Evolutionary conservation across 2,888 invertebrate species (phyloP).

Genomic region (Sericinus montela): DNA sequence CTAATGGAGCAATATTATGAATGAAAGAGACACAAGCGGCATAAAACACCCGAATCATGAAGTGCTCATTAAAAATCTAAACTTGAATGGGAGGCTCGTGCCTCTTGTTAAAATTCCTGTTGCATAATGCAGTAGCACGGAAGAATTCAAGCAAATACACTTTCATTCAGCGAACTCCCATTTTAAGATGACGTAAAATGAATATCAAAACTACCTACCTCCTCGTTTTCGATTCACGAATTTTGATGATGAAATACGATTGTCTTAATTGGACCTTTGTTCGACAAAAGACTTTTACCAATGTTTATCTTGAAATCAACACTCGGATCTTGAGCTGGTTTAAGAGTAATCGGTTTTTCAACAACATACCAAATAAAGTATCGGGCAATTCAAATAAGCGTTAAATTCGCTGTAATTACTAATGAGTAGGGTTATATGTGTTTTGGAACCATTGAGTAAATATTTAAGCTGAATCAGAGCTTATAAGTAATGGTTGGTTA

Average conservation of each 20-base stretch:
- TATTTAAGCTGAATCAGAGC: background rate
- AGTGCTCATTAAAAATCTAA: slow-evolving; percentile 18
- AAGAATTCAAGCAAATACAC: slow-evolving; percentile 16
- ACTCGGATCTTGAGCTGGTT: slow-evolving; percentile 5
- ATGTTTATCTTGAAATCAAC: slow-evolving; percentile 14
- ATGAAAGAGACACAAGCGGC: slow-evolving; percentile 9
- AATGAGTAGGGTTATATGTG: slow-evolving; percentile 3
- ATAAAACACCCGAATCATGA: slow-evolving; percentile 12
- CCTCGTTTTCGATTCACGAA: slow-evolving; percentile 10
- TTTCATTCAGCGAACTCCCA: slow-evolving; percentile 5
- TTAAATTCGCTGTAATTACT: slow-evolving; percentile 13
- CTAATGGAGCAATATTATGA: slow-evolving; percentile 10
- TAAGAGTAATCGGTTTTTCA: slow-evolving; percentile 7
- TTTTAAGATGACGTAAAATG: slow-evolving; percentile 15
- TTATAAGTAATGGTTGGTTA: slow-evolving; percentile 7
- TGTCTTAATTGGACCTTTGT: slow-evolving; percentile 19
- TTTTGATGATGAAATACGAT: slow-evolving; percentile 15
- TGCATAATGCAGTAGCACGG: slow-evolving; percentile 17
- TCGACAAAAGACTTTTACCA: background rate
- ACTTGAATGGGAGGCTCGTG: slow-evolving; percentile 21
- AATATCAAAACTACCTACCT: slow-evolving; percentile 12
- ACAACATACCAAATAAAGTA: background rate
- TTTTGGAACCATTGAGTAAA: slow-evolving; percentile 7
- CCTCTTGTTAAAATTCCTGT: slow-evolving; percentile 18
- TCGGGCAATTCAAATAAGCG: slow-evolving; percentile 3